Evolutionary conservation across 2,113 vertebrate genomes (phyloP).

Genomic region (Epinephelus fuscoguttatus): DNA sequence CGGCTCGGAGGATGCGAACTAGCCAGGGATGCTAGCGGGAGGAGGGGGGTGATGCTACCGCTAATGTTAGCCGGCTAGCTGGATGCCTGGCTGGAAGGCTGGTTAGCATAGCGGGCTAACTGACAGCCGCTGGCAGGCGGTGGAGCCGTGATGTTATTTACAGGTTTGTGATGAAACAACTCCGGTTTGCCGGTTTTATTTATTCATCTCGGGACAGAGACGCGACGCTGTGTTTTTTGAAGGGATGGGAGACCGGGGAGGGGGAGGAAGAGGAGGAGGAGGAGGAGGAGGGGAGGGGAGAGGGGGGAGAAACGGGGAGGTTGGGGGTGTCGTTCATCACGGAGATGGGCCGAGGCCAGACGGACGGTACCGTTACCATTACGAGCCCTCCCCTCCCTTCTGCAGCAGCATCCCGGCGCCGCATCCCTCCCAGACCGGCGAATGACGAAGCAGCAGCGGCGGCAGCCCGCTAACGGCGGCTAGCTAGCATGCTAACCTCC

Average conservation of each 20-base stretch:
- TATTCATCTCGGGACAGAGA: not conserved
- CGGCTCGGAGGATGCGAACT: constrained; percentile 57
- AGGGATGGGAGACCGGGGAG: constrained; percentile 1
- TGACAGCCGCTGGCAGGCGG: constrained; percentile 16
- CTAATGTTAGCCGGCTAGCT: constrained; percentile 66
- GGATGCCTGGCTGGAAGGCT: not conserved
- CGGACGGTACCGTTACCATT: constrained; percentile 51
- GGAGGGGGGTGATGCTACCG: constrained; percentile 30
- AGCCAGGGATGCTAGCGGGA: constrained; percentile 71
- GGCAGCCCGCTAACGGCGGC: constrained; percentile 53
- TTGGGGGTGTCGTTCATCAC: constrained; percentile 45
- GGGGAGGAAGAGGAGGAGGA: not conserved
- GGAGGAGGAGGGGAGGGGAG: not conserved
- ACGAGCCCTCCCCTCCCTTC: constrained; percentile 37
- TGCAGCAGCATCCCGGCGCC: constrained; percentile 69
- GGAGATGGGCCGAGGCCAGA: constrained; percentile 65
- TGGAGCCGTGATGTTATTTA: constrained; percentile 16
- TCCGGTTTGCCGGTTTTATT: not conserved
- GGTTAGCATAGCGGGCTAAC: constrained; percentile 30
- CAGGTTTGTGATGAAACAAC: not conserved
- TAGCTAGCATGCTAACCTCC: constrained; percentile 67
- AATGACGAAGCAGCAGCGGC: constrained; percentile 68
- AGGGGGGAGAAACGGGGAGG: not conserved
- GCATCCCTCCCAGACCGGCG: constrained; percentile 70
- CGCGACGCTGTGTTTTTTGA: constrained; percentile 12